These are phyloP conservation scores for Phoenicopterus ruber DNA, from an alignment of 2,113 vertebrate genomes.

Conservation along the genomic window DNA sequence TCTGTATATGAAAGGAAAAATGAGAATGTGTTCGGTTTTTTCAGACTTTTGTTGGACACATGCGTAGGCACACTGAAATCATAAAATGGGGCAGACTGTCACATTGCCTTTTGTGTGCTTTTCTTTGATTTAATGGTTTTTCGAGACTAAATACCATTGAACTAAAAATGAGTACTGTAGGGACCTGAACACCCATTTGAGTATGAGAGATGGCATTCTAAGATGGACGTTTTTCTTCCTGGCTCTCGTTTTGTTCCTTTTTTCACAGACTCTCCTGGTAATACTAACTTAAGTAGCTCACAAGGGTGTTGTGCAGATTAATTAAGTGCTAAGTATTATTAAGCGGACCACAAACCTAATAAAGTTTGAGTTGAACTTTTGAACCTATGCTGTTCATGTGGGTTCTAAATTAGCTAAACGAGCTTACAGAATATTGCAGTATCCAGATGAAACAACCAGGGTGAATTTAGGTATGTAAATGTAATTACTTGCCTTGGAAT, in stretches of 20 bases:
- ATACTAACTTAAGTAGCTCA: slow-evolving; percentile 35
- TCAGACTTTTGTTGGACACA: accelerated
- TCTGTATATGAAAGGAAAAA: background rate
- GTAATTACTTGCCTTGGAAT: slow-evolving; percentile 47
- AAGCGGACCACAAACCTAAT: slow-evolving; percentile 39
- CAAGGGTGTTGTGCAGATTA: slow-evolving; percentile 50
- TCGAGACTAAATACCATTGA: background rate
- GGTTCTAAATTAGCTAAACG: slow-evolving; percentile 50
- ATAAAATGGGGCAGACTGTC: background rate
- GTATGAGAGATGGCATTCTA: background rate
- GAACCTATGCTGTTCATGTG: slow-evolving; percentile 40
- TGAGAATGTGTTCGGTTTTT: background rate
- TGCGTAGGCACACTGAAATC: background rate
- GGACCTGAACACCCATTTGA: background rate
- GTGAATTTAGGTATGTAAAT: slow-evolving; percentile 57
- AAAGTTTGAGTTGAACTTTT: slow-evolving; percentile 61
- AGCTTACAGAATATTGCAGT: slow-evolving; percentile 44
- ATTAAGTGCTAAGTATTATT: slow-evolving; percentile 66
- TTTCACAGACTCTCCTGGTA: background rate
- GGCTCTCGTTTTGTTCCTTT: background rate
- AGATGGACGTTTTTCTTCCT: background rate
- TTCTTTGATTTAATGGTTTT: background rate
- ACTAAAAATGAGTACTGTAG: background rate
- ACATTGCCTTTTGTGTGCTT: background rate
- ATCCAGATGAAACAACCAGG: slow-evolving; percentile 38